Conservation (phyloP, 2,888 invertebrate genomes). For the Rotaria magnacalcarata region DNA sequence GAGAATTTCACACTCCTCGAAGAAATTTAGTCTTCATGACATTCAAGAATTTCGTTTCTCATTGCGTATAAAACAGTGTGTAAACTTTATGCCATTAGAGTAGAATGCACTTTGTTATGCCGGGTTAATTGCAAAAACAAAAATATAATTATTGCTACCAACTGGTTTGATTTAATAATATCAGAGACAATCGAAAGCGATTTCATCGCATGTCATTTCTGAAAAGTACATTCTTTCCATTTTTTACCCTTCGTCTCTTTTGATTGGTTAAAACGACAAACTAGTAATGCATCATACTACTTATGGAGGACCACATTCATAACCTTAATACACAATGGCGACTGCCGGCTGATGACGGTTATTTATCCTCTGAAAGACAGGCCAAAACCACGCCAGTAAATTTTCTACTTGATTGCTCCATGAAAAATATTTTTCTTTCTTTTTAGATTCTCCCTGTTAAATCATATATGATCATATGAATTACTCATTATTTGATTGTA, state of each 20-base stretch:
- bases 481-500: neutral
- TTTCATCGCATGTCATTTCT: too few species aligned
- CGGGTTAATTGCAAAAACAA: too few species aligned
- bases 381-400: neutral
- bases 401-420: neutral
- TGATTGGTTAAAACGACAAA: neutral
- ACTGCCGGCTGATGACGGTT: constrained; percentile 13
- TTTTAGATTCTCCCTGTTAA: neutral
- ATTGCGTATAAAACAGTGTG: too few species aligned
- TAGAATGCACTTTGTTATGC: too few species aligned
- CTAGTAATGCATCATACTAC: neutral
- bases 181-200: too few species aligned
- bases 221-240: neutral
- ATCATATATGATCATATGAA: neutral
- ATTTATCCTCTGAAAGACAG: neutral
- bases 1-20: too few species aligned
- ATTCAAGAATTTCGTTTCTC: too few species aligned
- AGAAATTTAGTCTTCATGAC: too few species aligned
- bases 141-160: too few species aligned
- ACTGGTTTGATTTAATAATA: too few species aligned
- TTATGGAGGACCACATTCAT: neutral
- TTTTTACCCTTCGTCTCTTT: neutral
- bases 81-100: too few species aligned
- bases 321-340: constrained; percentile 17
- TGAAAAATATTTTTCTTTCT: neutral